Evolutionary conservation across 2,797 vertebrate genomes (phyloP).

Genomic region (Gobio occitaniae): DNA sequence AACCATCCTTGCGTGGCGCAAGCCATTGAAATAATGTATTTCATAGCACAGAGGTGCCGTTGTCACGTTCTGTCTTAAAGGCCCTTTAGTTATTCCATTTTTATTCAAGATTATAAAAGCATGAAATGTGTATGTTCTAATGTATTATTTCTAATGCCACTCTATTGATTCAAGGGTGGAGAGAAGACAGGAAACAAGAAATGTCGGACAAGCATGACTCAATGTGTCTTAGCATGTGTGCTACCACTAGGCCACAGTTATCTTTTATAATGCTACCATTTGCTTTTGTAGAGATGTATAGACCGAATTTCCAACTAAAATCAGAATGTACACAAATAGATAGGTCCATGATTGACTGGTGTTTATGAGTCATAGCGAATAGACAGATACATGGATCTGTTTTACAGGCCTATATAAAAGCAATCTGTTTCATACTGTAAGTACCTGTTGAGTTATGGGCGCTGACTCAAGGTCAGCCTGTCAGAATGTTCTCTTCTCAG

Average conservation of each 20-base stretch:
- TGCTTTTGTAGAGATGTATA: neutral
- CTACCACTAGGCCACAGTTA: neutral
- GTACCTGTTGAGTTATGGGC: conserved; percentile 56
- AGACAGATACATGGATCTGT: conserved; percentile 51
- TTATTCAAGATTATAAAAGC: neutral
- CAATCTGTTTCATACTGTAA: conserved; percentile 50
- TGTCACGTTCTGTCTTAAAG: no score
- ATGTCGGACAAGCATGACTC: neutral
- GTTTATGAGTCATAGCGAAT: conserved; percentile 27
- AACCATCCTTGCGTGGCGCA: no score
- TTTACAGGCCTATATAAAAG: conserved; percentile 48
- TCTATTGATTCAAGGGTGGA: neutral
- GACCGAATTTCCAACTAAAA: neutral
- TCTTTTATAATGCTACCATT: neutral
- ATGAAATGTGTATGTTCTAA: neutral
- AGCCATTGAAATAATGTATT: no score
- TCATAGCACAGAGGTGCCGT: no score
- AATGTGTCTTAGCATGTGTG: neutral
- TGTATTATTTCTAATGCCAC: neutral
- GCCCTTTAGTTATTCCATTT: no score
- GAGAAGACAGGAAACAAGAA: neutral
- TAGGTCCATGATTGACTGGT: conserved; percentile 30
- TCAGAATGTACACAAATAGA: conserved; percentile 33
- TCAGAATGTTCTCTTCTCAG: conserved; percentile 56
- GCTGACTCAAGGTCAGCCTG: conserved; percentile 53